phyloP scores from a whole-genome alignment of 1,140 invertebrate genomes.

The Brachionus rotundiformis region DNA sequence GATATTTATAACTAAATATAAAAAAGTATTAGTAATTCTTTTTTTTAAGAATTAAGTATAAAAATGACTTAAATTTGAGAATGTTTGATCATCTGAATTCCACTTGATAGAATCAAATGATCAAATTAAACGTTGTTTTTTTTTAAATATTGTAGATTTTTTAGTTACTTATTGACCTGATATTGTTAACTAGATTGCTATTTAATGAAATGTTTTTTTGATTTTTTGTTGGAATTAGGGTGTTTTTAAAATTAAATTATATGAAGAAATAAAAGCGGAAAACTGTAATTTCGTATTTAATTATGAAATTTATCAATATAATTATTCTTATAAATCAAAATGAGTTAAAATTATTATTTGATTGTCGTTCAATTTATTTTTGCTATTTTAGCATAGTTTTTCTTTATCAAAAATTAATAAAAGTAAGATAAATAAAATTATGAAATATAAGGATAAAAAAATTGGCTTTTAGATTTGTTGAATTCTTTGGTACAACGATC shows the following conservation, averaged over 20 bases:
- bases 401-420: neutral
- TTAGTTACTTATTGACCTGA: no score
- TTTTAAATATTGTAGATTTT: no score
- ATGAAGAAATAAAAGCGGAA: no score
- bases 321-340: no score
- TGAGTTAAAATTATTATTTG: no score
- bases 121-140: neutral
- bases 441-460: neutral
- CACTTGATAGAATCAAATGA: conserved; percentile 19
- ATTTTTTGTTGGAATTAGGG: no score
- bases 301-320: no score
- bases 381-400: neutral
- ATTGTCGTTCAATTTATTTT: neutral
- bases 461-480: neutral
- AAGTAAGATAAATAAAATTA: neutral
- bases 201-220: no score
- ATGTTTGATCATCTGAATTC: neutral
- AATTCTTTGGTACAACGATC: neutral
- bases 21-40: neutral
- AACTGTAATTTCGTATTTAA: no score
- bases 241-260: no score
- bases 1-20: neutral
- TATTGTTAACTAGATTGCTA: no score
- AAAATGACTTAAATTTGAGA: neutral
- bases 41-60: no score